Evolutionary conservation across 2,113 vertebrate genomes (phyloP), one percentile per base, ranked within the genome.

Genomic region (Acinonyx jubatus): DNA sequence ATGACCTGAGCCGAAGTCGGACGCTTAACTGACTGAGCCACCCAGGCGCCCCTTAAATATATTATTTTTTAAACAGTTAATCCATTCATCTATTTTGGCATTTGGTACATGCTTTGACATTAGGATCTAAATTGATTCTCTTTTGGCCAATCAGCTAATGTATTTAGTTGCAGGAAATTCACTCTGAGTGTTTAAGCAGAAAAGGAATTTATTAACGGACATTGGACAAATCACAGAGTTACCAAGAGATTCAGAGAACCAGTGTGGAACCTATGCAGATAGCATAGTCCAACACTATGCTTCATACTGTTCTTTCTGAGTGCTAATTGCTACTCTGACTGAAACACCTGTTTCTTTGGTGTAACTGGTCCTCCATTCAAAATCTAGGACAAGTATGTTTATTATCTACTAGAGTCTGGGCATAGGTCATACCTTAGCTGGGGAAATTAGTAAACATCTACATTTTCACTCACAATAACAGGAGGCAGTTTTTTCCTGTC

Each of bases 101-200:
- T 71, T 79, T 86, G 33, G 10, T 57, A 1, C 90, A 61, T 91
- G 21, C 41, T 91, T 86, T 85, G 45, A 81, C 27, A 63, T 78
- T 50, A 55, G 41, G 18, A 73, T 79, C 29, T 76, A 83, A 83
- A 65, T 52, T 52, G 25, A 91, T 61, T 85, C 8, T 33, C 36
- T 61, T 76, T 87, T 71, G 27, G 19, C 57, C 92, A 96, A 82
- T 69, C 4, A 41, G 50, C 12, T 31, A 79, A 73, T 89, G n/a
- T 50, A n/a, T 89, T 92, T 79, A 66, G 48, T 96, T 92, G 10
- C 1, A 95, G 88, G 61, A 94, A 86, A 73, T 81, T 81, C 25
- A 45, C 27, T 89, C 23, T 92, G 41, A 33, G 11, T 87, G 15
- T 96, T 78, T 91, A 79, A 89, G 33, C 16, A 65, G 89, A 89